These are phyloP conservation scores for Corythaixoides concolor DNA, from an alignment of 2,113 vertebrate genomes.

Conservation along the genomic window DNA sequence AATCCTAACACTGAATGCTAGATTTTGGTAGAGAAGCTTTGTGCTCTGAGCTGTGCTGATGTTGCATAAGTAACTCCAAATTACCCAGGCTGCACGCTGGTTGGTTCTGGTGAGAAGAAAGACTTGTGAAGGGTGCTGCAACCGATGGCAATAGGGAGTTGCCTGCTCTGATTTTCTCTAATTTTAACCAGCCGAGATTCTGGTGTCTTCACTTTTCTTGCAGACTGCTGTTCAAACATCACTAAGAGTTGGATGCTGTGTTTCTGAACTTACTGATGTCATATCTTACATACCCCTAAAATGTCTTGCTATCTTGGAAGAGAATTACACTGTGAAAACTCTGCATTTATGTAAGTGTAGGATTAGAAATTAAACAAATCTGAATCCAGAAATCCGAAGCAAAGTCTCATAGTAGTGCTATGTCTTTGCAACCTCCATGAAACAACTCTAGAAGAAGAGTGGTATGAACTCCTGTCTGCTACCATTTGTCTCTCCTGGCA, in stretches of 20 bases:
- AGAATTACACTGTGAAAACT: not conserved
- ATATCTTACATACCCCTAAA: not conserved
- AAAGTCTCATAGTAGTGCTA: not conserved
- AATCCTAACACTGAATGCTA: not conserved
- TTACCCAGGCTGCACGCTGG: fast-evolving
- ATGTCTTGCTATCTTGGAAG: not conserved
- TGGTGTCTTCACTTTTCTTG: not conserved
- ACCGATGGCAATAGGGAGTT: not conserved
- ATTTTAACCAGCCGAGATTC: not conserved
- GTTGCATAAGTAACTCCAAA: not conserved
- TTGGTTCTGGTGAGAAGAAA: not conserved
- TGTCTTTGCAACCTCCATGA: not conserved
- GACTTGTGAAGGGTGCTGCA: not conserved
- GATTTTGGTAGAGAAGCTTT: not conserved
- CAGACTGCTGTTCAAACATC: not conserved
- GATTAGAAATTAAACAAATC: not conserved
- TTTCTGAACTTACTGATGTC: not conserved
- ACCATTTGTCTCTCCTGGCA: not conserved
- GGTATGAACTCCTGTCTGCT: not conserved
- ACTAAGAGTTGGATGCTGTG: not conserved
- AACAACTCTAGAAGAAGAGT: not conserved
- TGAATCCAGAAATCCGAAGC: not conserved
- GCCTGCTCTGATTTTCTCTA: not conserved
- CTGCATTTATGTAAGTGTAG: not conserved
- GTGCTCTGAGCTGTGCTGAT: not conserved